phyloP scores from a whole-genome alignment of 2,888 invertebrate species.

The Phengaris alcon region DNA sequence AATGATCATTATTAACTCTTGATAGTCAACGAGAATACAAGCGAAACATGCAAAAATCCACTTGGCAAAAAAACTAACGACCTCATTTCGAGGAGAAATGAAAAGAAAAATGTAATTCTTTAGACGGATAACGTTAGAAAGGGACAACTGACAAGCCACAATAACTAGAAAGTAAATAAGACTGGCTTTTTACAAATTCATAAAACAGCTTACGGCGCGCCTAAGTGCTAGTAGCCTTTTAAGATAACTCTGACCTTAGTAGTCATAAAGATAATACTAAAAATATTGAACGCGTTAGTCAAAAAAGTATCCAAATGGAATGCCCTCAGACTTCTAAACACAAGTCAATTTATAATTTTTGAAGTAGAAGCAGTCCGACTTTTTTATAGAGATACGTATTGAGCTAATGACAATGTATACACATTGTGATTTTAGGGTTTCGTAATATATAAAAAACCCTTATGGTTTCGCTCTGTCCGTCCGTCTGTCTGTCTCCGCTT shows the following conservation, averaged over 20 bases:
- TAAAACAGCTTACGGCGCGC: neutral
- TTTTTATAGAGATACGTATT: neutral
- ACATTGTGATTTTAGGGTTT: neutral
- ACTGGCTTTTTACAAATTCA: constrained; percentile 1
- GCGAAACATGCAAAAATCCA: neutral
- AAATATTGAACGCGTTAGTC: neutral
- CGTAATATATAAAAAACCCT: too few species aligned
- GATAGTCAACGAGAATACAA: neutral
- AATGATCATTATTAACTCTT: constrained; percentile 12
- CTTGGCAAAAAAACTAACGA: neutral
- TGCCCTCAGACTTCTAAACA: neutral
- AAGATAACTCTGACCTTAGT: constrained; percentile 16
- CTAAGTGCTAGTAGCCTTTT: constrained; percentile 14
- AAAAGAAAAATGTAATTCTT: neutral
- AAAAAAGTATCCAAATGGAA: neutral
- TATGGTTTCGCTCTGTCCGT: too few species aligned
- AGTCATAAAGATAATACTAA: constrained; percentile 18
- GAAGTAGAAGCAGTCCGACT: neutral
- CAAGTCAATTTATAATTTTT: neutral
- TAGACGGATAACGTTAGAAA: constrained; percentile 2
- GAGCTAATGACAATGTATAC: constrained; percentile 2
- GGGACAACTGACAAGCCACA: neutral
- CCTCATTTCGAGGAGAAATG: neutral
- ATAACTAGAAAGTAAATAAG: constrained; percentile 1
- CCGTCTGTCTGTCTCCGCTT: too few species aligned